Base-by-base conservation (phyloP, 2,888 invertebrate species). In the Leucophora obtusa region DNA sequence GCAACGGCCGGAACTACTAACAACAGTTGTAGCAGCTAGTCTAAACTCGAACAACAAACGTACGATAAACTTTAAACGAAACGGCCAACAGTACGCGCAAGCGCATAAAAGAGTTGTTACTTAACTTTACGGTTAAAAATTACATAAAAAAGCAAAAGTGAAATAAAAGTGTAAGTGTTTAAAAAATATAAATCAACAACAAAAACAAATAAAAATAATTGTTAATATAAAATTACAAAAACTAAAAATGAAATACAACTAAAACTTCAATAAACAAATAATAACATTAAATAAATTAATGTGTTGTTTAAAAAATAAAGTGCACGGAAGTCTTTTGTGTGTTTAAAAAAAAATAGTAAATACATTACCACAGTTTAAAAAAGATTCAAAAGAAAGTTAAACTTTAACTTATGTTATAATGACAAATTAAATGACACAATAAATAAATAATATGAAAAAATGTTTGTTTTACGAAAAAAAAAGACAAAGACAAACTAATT, bases 71-170 rank as follows among this genome's bases (percentile, higher is more conserved):
- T 81, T 28, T 59, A 70, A 77, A 70, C 51, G 66, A 74, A 70
- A 66, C 77, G 81, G 81, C 56, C 73, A 74, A 43, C 47, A 70
- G 18, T 59, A 74, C 77, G 81, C 81, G 77, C 81, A 81, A 62
- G 73, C 74, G 69, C 79, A 59, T 47, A 28, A 71, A 50, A 17
- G 4, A 28, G 4, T 56, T 59, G 63, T 63, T 72, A 59, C 62
- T 69, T 59, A 63, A 77, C 54, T 11, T 73, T 70, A 65, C 72
- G 54, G 33, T 24, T 68, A 53, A 47, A 68, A 65, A 15, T 51
- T 24, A 33, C 38, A 47, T 17, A 21, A 59, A 60, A 38, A 70
- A 76, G 76, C 81, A 74, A 74, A 81, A 74, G 77, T 81, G 65
- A 62, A 69, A 50, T 15, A 63, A 74, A 81, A 77, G 73, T 73